Percentiles rank a stretch among this genome's conserved stretches.
These are phyloP conservation scores for Ciconia maguari DNA, from an alignment of 2,113 vertebrate genomes.

Conservation along the genomic window DNA sequence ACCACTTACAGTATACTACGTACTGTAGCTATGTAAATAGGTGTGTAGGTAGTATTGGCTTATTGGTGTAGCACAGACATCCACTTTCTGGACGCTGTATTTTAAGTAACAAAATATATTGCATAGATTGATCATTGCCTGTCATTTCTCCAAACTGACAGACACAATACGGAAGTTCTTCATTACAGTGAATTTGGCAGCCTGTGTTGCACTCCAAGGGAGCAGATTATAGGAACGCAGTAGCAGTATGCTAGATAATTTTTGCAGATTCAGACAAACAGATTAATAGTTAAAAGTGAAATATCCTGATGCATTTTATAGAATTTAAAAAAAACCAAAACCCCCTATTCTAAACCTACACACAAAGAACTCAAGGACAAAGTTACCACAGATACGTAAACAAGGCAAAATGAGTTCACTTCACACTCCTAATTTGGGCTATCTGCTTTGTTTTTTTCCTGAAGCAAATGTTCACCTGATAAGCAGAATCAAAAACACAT, in stretches of 20 bases:
- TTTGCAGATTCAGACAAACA: not conserved
- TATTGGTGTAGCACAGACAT: not conserved
- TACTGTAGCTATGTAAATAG: not conserved
- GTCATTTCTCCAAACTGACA: not conserved
- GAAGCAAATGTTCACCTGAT: not conserved
- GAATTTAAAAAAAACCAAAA: not conserved
- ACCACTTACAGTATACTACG: not conserved
- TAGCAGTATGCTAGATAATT: not conserved
- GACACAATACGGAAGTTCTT: conserved; percentile 14
- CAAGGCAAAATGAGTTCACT: not conserved
- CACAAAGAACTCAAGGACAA: not conserved
- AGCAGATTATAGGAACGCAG: not conserved
- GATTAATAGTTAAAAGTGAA: conserved; percentile 8
- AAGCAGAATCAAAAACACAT: not conserved
- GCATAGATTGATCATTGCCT: conserved; percentile 4
- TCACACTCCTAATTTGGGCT: not conserved
- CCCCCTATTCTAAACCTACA: not conserved
- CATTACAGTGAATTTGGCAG: conserved; percentile 18
- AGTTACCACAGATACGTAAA: not conserved
- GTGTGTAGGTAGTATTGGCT: not conserved
- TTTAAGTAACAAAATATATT: not conserved
- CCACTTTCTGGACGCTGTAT: not conserved
- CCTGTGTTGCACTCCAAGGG: not conserved
- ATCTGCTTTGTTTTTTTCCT: not conserved
- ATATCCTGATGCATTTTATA: not conserved